Base-by-base conservation (phyloP, 1,140 invertebrate genomes). In the Bombus terrestris region DNA sequence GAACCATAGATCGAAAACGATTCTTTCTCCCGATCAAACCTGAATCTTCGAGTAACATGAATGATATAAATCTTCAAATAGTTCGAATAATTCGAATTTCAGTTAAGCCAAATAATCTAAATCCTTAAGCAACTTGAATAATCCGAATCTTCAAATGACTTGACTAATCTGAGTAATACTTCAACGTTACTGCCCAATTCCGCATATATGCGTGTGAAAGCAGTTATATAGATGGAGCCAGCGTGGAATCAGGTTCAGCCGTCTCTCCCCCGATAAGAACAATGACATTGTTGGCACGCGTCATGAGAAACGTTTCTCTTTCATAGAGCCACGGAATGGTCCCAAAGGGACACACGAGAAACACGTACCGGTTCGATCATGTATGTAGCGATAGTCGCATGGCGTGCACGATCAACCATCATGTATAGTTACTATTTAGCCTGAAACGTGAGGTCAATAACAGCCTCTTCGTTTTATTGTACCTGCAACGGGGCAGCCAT, bases 231-330 rank as follows among this genome's bases (percentile, higher is more conserved):
- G 59, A 53, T 76, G 8, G 39, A 76, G 13, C 15, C 5, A 57
- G 3, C 25, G 35, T 78, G 59, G 41, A 25, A 39, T 47, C 53
- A 85, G 43, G n/a, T 62, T 71, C 78, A n/a, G n/a, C n/a, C 8
- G 71, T 37, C 25, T 35, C 59, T 75, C 43, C 35, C 5, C 32
- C 47, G 88, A 80, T 77, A 80, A 75, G 83, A 82, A 89, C 84
- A 84, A 89, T 85, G 71, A 73, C 78, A 89, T 83, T 68, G 59
- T 66, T 83, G 88, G 85, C 88, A 90, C 88, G 88, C 81, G 85
- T 86, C 73, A 66, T 69, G 83, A 89, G 77, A 83, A 89, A 75
- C 84, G 66, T 90, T 90, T 90, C 90, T 90, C 89, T 90, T 90
- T 90, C 86, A 86, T 88, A 69, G 83, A 64, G 69, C 71, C 71